phyloP scores from a whole-genome alignment of 2,113 vertebrate species.

The Silurus glanis region DNA sequence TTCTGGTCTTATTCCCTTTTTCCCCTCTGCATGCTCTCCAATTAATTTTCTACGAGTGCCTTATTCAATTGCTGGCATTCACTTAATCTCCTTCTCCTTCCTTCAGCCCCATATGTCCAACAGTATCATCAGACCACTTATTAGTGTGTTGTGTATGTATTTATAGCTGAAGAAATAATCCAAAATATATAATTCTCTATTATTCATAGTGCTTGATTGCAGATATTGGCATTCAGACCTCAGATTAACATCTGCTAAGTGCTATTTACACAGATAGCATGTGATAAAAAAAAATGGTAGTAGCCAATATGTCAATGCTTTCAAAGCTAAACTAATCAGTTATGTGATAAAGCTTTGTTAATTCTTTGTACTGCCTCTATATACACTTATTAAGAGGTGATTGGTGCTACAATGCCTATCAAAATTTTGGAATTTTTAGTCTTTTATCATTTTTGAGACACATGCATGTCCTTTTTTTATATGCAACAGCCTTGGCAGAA shows the following conservation, averaged over 20 bases:
- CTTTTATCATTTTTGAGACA: too few species aligned
- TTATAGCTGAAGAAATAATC: background rate
- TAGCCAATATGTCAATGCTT: background rate
- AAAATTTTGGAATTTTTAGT: too few species aligned
- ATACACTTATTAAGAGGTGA: background rate
- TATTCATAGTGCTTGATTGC: background rate
- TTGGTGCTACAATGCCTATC: too few species aligned
- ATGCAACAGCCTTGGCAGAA: too few species aligned
- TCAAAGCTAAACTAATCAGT: background rate
- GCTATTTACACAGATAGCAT: background rate
- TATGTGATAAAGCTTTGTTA: background rate
- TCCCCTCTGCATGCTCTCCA: background rate
- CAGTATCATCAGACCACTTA: background rate
- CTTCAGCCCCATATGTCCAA: background rate
- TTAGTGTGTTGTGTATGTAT: background rate
- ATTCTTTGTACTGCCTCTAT: background rate
- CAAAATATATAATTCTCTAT: background rate
- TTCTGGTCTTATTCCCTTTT: background rate
- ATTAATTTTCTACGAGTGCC: conserved; percentile 1
- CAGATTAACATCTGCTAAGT: background rate
- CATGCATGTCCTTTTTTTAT: too few species aligned
- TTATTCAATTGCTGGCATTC: conserved; percentile 15
- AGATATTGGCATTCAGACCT: background rate
- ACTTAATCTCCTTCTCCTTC: background rate
- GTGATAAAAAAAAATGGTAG: background rate